These are phyloP conservation scores for Eumaeus atala DNA, from an alignment of 1,140 invertebrate genomes.

Conservation along the genomic window DNA sequence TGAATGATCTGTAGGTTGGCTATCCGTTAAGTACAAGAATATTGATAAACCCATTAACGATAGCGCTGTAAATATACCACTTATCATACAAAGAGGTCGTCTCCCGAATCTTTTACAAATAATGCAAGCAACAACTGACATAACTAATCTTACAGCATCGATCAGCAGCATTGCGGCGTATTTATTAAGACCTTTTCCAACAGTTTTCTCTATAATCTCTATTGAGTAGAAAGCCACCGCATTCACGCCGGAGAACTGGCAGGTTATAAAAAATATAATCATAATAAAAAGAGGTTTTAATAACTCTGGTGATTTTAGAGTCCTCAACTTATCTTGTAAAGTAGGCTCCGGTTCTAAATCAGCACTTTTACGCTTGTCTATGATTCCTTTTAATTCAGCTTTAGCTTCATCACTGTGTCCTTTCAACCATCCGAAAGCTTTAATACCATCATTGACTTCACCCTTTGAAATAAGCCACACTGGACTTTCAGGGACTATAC, in stretches of 20 bases:
- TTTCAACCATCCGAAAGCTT: slow-evolving; percentile 73
- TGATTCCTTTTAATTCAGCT: slow-evolving; percentile 65
- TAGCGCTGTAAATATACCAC: slow-evolving; percentile 74
- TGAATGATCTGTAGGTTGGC: slow-evolving; percentile 48
- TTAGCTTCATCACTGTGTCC: slow-evolving; percentile 67
- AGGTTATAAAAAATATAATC: slow-evolving; percentile 76
- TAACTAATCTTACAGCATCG: slow-evolving; percentile 79
- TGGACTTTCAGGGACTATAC: slow-evolving; percentile 81
- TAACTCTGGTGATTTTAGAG: slow-evolving; percentile 61
- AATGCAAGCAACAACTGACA: slow-evolving; percentile 75
- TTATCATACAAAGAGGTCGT: slow-evolving; percentile 75
- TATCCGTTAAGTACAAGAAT: slow-evolving; percentile 49
- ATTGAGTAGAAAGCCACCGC: slow-evolving; percentile 85
- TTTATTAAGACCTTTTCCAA: slow-evolving; percentile 73
- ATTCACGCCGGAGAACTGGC: slow-evolving; percentile 80
- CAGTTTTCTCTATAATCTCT: slow-evolving; percentile 75
- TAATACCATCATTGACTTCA: slow-evolving; percentile 65
- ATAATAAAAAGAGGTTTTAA: slow-evolving; percentile 77
- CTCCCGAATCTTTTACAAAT: slow-evolving; percentile 76
- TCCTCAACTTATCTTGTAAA: slow-evolving; percentile 47
- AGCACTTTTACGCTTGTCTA: slow-evolving; percentile 55
- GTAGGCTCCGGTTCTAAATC: slow-evolving; percentile 44
- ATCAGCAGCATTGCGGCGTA: slow-evolving; percentile 79
- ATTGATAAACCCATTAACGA: slow-evolving; percentile 71
- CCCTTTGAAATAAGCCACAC: slow-evolving; percentile 78